Evolutionary conservation across 2,113 vertebrate genomes (phyloP), one percentile per base, ranked within the genome.

Genomic region (Paedocypris sp.): DNA sequence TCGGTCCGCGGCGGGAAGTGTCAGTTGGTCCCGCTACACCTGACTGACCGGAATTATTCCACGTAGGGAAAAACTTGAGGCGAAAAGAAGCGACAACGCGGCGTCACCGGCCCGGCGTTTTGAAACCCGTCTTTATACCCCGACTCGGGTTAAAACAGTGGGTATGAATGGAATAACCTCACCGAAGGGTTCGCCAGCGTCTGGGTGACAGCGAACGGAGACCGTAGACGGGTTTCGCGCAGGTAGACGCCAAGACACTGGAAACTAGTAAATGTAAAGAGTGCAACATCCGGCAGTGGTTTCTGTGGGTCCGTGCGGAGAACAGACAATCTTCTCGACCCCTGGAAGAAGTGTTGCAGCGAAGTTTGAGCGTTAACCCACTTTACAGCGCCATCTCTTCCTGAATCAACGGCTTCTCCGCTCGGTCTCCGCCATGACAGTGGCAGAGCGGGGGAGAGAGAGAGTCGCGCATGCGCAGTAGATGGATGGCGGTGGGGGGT

Each of bases 341-440:
- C 49, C 43, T 45, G 28, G 19, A 18, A 11, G 16, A 76, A 75
- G 70, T 77, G 72, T 58, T 29, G 54, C 15, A 28, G 47, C 46
- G 33, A 68, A 70, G 72, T 62, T 76, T 69, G 51, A 56, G n/a
- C 62, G 53, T 64, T 75, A 63, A 72, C 51, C 73, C 60, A 70
- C 42, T 79, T 62, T 39, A 74, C 64, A 77, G 74, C 31, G 65
- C 70, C 62, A 75, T 80, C 78, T 79, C 85, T 89, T 89, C 89
- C 86, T 88, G 80, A 77, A 85, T 73, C 59, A 57, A 75, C 77
- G 74, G 75, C 77, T 70, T 75, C 78, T 65, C 81, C 75, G 64
- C 79, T 80, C 82, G 77, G 72, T 71, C 79, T 86, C 82, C 90
- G 92, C 92, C 91, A 95, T 95, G 90, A 93, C 89, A 92, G 65